These are phyloP conservation scores for Myiotriccus ornatus DNA, from an alignment of 2,797 vertebrate genomes.

Conservation along the genomic window DNA sequence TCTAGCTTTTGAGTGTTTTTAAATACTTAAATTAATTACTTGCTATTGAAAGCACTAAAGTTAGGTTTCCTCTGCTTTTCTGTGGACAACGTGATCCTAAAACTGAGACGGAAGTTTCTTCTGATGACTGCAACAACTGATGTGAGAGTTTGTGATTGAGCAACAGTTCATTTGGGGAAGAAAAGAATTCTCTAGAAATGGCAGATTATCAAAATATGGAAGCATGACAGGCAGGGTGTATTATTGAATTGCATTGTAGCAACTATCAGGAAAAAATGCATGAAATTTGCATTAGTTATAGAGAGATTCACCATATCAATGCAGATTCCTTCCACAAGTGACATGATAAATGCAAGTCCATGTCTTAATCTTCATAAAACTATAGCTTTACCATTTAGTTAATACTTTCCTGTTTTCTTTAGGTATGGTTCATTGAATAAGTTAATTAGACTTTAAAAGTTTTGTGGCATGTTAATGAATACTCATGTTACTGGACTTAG, in stretches of 20 bases:
- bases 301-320: neutral
- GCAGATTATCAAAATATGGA: neutral
- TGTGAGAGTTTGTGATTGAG: neutral
- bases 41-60: neutral
- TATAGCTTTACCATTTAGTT: neutral
- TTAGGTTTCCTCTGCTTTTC: neutral
- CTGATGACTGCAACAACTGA: neutral
- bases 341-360: neutral
- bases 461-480: neutral
- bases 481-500: neutral
- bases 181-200: neutral
- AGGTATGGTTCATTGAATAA: neutral
- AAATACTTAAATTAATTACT: neutral
- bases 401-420: neutral
- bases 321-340: neutral
- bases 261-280: neutral
- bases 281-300: neutral
- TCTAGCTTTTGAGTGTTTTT: neutral
- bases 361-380: neutral
- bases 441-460: neutral
- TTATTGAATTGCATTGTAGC: neutral
- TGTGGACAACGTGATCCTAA: neutral
- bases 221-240: neutral
- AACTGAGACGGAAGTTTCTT: neutral
- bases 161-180: neutral